Evolutionary conservation across 2,113 vertebrate genomes (phyloP), one percentile per base, ranked within the genome.

Genomic region (Irena cyanogastra): DNA sequence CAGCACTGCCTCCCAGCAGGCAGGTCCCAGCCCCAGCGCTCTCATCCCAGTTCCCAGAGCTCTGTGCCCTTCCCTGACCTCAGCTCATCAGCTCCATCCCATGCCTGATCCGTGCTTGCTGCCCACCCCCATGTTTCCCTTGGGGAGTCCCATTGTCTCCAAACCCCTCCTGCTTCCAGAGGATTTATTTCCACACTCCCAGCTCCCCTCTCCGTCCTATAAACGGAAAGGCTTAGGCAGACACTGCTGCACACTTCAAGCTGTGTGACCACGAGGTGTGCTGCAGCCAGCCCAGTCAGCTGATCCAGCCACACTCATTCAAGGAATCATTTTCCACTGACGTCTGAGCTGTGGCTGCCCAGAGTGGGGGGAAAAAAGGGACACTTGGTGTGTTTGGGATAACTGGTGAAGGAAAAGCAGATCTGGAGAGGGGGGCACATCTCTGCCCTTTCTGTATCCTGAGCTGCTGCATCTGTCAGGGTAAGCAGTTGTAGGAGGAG

Each of bases 251-350:
- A 21, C 93, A 83, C 69, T 95, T 39, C 10, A 74, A 79, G 70
- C 87, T 89, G 59, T 69, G 80, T 78, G 94, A 96, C 74, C 96
- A 90, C 4, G 65, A 49, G 96, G 41, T 90, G 52, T 87, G 26
- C 85, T 44, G 85, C 66, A 61, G 93, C 72, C 69, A 90, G 52
- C 69, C 60, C 88, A 19, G 77, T 95, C 94, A 97, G 94, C 95
- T 95, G 96, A 93, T 45, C 50, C 22, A 52, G 30, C 83, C 72
- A 87, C 78, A 52, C 89, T 97, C 93, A 87, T 83, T 92, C 90
- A 87, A 93, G 64, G 92, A 91, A 96, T 96, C 94, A 91, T 95
- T 94, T 96, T 89, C 96, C 95, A 87, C 86, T 87, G 78, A 60
- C 7, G 6, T 68, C 70, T 90, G 59, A 27, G 28, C 56, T 57